phyloP scores from a whole-genome alignment of 2,888 invertebrate genomes.

The Dynastes grantii region DNA sequence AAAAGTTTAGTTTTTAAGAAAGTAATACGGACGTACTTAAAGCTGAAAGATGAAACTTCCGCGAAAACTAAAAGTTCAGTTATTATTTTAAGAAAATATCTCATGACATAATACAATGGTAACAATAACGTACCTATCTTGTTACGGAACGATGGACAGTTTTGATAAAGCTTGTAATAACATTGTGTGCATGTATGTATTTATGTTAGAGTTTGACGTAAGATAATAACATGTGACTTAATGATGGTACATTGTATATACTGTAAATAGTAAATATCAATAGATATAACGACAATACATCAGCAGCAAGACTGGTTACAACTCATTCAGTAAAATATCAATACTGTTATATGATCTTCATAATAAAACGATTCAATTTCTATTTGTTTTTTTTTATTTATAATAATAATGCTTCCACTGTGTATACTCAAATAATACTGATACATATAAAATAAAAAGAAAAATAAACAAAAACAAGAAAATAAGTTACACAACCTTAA shows the following conservation, averaged over 20 bases:
- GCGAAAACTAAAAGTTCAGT: neutral
- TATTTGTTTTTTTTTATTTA: too few relatives aligned
- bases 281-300: slow-evolving; percentile 21
- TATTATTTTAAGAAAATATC: neutral
- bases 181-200: slow-evolving; percentile 17
- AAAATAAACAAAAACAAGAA: too few relatives aligned
- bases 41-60: neutral
- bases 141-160: neutral
- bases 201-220: slow-evolving; percentile 15
- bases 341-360: neutral
- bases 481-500: too few relatives aligned
- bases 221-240: neutral
- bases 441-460: too few relatives aligned
- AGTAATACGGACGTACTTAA: slow-evolving; percentile 19
- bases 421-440: too few relatives aligned
- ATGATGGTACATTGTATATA: slow-evolving; percentile 34
- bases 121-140: neutral
- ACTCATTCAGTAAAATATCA: slow-evolving; percentile 16
- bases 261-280: slow-evolving; percentile 35
- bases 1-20: slow-evolving; percentile 37
- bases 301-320: slow-evolving; percentile 28
- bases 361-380: slow-evolving; percentile 12
- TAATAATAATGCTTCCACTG: too few relatives aligned
- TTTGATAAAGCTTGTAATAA: neutral
- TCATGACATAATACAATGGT: neutral